These are phyloP conservation scores for Sinelater perroti DNA, from an alignment of 2,888 invertebrate genomes.

Conservation along the genomic window DNA sequence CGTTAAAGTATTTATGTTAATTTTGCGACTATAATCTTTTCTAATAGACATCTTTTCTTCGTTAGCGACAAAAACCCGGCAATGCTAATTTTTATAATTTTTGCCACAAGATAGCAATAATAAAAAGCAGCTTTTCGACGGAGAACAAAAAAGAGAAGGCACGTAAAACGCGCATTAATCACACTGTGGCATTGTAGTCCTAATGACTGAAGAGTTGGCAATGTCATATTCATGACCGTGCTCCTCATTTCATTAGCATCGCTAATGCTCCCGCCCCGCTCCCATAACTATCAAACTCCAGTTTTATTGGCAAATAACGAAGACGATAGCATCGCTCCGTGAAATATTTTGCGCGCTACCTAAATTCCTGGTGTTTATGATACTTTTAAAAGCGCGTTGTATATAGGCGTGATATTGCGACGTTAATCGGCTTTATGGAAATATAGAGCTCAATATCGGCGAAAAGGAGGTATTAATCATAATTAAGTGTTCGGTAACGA, in stretches of 20 bases:
- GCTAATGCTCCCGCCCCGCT: slow-evolving; percentile 48
- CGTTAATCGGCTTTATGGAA: slow-evolving; percentile 68
- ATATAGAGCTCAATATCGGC: slow-evolving; percentile 67
- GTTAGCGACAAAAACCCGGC: no score
- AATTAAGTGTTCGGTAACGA: slow-evolving; percentile 59
- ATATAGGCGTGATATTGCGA: slow-evolving; percentile 59
- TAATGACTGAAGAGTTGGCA: slow-evolving; percentile 11
- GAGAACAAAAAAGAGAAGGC: no score
- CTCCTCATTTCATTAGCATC: slow-evolving; percentile 53
- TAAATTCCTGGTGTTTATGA: slow-evolving; percentile 54
- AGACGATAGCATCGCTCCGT: slow-evolving; percentile 49
- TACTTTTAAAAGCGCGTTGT: slow-evolving; percentile 52
- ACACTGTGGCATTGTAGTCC: slow-evolving; percentile 14
- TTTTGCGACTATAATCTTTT: no score
- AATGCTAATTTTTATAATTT: no score
- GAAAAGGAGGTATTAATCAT: slow-evolving; percentile 57
- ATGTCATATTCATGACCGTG: slow-evolving; percentile 50
- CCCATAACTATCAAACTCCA: slow-evolving; percentile 50
- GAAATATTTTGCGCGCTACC: slow-evolving; percentile 46
- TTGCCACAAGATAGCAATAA: no score
- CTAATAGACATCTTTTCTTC: no score
- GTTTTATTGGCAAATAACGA: slow-evolving; percentile 55
- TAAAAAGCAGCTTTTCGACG: no score
- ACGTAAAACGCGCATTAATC: no score
- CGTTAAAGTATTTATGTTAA: no score